Base-by-base conservation (phyloP, 2,888 invertebrate species). In the Mythimna loreyi region DNA sequence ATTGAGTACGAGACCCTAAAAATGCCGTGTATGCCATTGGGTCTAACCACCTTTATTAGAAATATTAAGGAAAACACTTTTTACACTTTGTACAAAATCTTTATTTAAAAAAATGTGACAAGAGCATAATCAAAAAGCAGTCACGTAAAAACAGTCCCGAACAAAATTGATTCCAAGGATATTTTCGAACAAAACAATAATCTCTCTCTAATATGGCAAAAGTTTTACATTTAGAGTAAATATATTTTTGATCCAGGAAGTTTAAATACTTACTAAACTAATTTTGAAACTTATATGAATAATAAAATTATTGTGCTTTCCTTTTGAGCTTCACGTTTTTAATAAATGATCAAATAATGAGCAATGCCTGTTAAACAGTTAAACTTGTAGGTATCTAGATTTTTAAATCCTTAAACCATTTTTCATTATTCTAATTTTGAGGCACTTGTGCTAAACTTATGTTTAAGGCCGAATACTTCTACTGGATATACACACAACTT, bases 1-100 rank as follows among this genome's bases (percentile, higher is more conserved):
- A 28, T 28, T 28, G 28, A 4, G 28, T 4, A 28, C 2, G 28
- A 4, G 4, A 28, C 4, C 28, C 4, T 28, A 28, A 28, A 28
- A 28, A 2, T 28, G 36, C 36, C 4, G 36, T 4, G 36, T 36
- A 36, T 36, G 11, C 13, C 13, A 36, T 19, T 11, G 21, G 25
- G 6, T 23, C 13, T 25, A n/a, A 23, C 40, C 3, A 16, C 40
- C n/a, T n/a, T n/a, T n/a, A n/a, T 28, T 23, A 19, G 2, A 23
- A 49, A 23, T 21, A 33, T 28, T 50, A 9, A 55, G 6, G 5
- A 13, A 16, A 58, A n/a, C 3, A 72, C 49, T 7, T 28, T 52
- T 52, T 72, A 65, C 56, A 81, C 72, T 80, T 77, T 86, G 75
- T 86, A 86, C 76, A 86, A 84, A 86, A 83, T 69, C 75, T 86